Evolutionary conservation across 2,797 vertebrate genomes (phyloP).

Genomic region (Ctenopoma kingsleyae): DNA sequence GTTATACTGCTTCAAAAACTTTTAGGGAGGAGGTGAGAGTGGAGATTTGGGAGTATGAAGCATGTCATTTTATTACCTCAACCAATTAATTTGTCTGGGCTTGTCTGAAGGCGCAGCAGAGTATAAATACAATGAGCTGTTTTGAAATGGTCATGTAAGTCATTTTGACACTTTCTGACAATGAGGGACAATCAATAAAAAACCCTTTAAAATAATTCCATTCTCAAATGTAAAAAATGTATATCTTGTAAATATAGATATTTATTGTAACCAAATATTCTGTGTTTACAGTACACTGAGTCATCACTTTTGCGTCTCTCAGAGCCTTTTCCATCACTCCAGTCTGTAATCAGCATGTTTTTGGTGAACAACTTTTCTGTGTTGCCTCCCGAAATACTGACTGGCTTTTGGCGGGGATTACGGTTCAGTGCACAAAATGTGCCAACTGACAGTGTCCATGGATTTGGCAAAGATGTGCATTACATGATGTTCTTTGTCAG

Average conservation of each 20-base stretch:
- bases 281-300: constrained; percentile 9
- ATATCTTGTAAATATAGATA: no score
- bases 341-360: constrained; percentile 54
- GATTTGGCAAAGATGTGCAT: constrained; percentile 74
- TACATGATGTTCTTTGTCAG: constrained; percentile 80
- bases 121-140: neutral
- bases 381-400: constrained; percentile 56
- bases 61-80: neutral
- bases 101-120: neutral
- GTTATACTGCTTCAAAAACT: neutral
- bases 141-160: neutral
- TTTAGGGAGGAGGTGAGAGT: neutral
- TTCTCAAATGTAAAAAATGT: no score
- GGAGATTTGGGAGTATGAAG: neutral
- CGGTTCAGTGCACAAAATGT: constrained; percentile 62
- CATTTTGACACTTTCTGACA: neutral
- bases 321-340: constrained; percentile 24
- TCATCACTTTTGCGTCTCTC: constrained; percentile 19
- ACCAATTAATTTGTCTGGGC: no score
- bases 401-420: constrained; percentile 72
- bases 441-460: constrained; percentile 78
- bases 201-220: no score
- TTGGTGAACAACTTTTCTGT: constrained; percentile 57
- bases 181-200: no score
- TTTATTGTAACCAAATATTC: neutral